Evolutionary conservation across 92 coral and sea anemone genomes (phyloP), one percentile per base, ranked within the genome.

Genomic region (Bergia sp.): DNA sequence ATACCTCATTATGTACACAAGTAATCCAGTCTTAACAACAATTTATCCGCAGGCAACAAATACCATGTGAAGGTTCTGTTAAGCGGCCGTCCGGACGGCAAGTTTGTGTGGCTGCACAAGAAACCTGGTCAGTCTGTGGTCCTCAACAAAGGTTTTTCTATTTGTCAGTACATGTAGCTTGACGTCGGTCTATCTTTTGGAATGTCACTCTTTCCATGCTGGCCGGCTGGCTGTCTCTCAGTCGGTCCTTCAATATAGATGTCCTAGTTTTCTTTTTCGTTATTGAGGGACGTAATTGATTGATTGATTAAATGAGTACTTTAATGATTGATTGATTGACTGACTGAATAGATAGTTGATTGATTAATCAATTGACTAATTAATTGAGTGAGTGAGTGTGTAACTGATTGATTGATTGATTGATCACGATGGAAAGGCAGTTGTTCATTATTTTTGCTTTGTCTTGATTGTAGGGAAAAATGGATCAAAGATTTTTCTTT

Each of bases 91-190:
- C 37, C 67, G 16, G 69, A n/a, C 18, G 84, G 67, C 37, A 80
- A 55, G 45, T 36, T 23, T 5, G 44, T 53, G 37, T 80, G 84
- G 84, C 11, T 80, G 15, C 71, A 50, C 23, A 80, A 37, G 84
- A 50, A 80, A 55, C 84, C 84, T 53, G 71, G 42, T 50, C 84
- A 50, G 58, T 37, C 84, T 55, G 16, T 49, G 84, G 44, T 1
- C 18, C 44, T 37, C 4, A 50, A 55, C 84, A 80, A 55, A 80
- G 84, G 84, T 80, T 36, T 8, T 80, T 10, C 29, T 47, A 5
- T 36, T 55, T 29, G 11, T 78, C 38, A 21, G 10, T 67, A 67
- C 16, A 53, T 53, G 16, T 53, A 11, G 58, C 58, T 53, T 15
- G 5, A 53, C 15, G 16, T 53, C 58, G 2, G 74, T 5, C 10